Evolutionary conservation across 2,888 invertebrate species (phyloP).

Genomic region (Drosophila melanocephala): DNA sequence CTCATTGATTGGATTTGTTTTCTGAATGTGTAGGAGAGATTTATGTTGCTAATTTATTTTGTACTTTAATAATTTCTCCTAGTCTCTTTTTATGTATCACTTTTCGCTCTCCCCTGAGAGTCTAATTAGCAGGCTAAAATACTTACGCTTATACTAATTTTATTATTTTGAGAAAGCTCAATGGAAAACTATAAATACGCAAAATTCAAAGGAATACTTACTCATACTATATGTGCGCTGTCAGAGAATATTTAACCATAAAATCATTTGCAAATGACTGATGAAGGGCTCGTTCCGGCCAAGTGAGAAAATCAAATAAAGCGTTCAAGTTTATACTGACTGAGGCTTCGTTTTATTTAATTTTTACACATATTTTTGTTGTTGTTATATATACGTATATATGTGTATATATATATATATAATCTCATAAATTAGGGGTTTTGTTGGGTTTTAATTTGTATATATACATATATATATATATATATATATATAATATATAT

Average conservation of each 20-base stretch:
- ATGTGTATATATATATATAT: conserved; percentile 62
- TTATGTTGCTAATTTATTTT: background rate
- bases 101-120: background rate
- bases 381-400: conserved; percentile 28
- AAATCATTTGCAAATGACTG: conserved; percentile 18
- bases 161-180: conserved; percentile 5
- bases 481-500: conserved; percentile 42
- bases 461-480: conserved; percentile 56
- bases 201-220: conserved; percentile 14
- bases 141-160: conserved; percentile 16
- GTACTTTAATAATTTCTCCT: background rate
- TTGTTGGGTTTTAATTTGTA: conserved; percentile 49
- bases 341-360: conserved; percentile 85
- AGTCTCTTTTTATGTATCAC: background rate
- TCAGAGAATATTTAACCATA: conserved; percentile 2
- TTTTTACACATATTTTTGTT: conserved; percentile 74
- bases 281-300: conserved; percentile 23
- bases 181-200: conserved; percentile 41
- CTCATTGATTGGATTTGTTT: background rate
- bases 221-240: conserved; percentile 3
- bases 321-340: conserved; percentile 84
- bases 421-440: conserved; percentile 81
- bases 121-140: conserved; percentile 12
- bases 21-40: background rate
- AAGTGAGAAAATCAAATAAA: conserved; percentile 49